Base-by-base conservation (phyloP, 2,113 vertebrate species). In the Osmerus eperlanus region DNA sequence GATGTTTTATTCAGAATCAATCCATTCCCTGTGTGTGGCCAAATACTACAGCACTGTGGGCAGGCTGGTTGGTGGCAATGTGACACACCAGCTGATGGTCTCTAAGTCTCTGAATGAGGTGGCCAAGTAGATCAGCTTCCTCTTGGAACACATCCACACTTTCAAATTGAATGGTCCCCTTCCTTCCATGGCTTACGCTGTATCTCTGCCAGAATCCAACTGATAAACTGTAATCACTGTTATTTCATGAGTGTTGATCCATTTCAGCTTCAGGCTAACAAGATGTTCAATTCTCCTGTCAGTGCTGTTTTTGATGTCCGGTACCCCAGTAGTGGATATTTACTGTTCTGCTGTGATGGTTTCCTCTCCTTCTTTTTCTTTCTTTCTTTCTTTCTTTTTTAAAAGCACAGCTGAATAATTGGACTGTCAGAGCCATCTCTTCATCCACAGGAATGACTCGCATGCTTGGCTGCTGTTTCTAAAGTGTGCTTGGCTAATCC, bases 401-500 rank as follows among this genome's bases (percentile, higher is more conserved):
- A 91, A 90, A 87, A 81, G 80, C 81, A 73, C 86, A 77, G 81
- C 81, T 83, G 86, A 89, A 88, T 84, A 88, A 90, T 88, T 83
- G 83, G 78, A 21, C 83, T 73, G 84, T 80, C 78, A 83, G 83
- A 84, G 83, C 82, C 83, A 76, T 88, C 84, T 84, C 87, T 86
- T 85, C 83, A 82, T 89, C 87, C 85, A 68, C 78, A 84, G 86
- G 82, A 90, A 90, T 84, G 85, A 87, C 85, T 91, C 81, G 85
- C 89, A 90, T 81, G 89, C 88, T 88, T 86, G 90, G 87, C 86
- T 89, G 88, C 78, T 72, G 81, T 84, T 85, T 85, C 86, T 85
- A 87, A 88, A 90, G 87, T 85, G 84, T 80, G 85, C 86, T 85
- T 59, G 83, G 85, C 86, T 92, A 91, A 93, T 93, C 89, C 88